Evolutionary conservation across 2,888 invertebrate genomes (phyloP).

Genomic region (Stenodera caucasica): DNA sequence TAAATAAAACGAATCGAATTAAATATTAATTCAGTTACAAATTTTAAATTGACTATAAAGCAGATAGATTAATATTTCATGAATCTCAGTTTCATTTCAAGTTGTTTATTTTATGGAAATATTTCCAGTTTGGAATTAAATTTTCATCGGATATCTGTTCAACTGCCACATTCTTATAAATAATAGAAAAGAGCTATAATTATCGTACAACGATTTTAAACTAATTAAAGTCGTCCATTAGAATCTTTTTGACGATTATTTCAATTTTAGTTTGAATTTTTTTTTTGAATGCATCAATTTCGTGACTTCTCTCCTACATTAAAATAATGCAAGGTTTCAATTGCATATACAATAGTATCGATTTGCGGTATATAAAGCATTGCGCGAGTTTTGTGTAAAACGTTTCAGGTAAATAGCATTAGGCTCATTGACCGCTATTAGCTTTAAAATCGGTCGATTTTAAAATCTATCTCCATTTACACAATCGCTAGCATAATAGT

Average conservation of each 20-base stretch:
- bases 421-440: slow-evolving; percentile 8
- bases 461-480: not conserved
- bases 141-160: not conserved
- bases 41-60: not conserved
- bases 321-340: not conserved
- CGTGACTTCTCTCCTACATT: not conserved
- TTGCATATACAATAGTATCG: not conserved
- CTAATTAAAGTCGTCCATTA: no score
- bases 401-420: slow-evolving; percentile 2
- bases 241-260: no score
- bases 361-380: not conserved
- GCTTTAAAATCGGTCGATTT: not conserved
- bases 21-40: no score
- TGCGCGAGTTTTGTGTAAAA: not conserved
- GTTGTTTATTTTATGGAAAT: not conserved
- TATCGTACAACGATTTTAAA: no score
- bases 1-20: no score
- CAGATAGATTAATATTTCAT: not conserved
- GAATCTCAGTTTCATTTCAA: not conserved
- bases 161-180: not conserved
- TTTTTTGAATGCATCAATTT: not conserved
- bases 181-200: not conserved
- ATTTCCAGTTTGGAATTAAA: not conserved
- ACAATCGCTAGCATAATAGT: not conserved
- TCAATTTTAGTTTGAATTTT: no score